Evolutionary conservation across 2,113 vertebrate species (phyloP).

Genomic region (Cebidichthys violaceus): DNA sequence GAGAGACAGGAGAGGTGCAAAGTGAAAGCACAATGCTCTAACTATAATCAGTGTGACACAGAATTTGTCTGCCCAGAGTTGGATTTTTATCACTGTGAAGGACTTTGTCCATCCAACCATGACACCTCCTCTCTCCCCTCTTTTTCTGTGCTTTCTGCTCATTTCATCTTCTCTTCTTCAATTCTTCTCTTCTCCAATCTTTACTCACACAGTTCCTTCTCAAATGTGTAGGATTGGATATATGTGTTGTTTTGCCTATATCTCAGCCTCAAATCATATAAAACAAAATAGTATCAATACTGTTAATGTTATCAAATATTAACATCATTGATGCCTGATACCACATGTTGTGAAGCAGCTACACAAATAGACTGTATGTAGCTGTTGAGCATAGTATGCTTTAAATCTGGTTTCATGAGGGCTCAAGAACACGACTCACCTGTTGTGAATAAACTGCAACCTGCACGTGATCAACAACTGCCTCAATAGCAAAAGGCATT

Average conservation of each 20-base stretch:
- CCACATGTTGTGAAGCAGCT: not conserved
- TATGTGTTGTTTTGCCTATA: not conserved
- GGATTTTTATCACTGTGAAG: conserved; percentile 16
- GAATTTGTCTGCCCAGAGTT: not conserved
- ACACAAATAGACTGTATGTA: not conserved
- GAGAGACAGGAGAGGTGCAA: not conserved
- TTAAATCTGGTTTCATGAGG: too few species aligned
- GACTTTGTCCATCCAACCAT: conserved; percentile 17
- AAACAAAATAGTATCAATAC: too few species aligned
- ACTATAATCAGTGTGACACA: conserved; percentile 1
- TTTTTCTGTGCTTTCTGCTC: not conserved
- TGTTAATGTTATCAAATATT: too few species aligned
- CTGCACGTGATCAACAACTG: too few species aligned
- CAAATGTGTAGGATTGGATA: not conserved
- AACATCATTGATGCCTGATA: not conserved
- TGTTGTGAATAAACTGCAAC: too few species aligned
- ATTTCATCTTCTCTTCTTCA: not conserved
- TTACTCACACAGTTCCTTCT: not conserved
- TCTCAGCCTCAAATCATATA: too few species aligned
- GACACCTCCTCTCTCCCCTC: not conserved
- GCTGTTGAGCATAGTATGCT: too few species aligned
- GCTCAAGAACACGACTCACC: too few species aligned
- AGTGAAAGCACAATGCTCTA: not conserved
- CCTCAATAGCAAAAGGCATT: too few species aligned
- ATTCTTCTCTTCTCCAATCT: not conserved